A percentile compares a stretch with the other conserved stretches of the same genome.
phyloP scores from a whole-genome alignment of 2,113 vertebrate genomes.

The Anseranas semipalmata region DNA sequence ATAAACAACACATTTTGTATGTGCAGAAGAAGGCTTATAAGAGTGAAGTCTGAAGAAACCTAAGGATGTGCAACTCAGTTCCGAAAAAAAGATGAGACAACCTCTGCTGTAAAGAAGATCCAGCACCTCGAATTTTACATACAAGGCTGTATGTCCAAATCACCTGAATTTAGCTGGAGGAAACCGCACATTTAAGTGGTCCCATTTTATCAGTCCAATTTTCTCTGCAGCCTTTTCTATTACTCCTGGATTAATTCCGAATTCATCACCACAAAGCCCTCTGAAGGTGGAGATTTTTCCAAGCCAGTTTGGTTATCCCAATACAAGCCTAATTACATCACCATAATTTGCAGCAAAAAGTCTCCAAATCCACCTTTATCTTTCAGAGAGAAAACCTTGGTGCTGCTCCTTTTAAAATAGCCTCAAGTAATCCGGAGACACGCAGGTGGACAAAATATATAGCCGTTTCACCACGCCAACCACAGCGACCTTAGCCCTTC shows the following conservation, averaged over 20 bases:
- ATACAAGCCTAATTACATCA: neutral
- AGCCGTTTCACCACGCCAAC: slow-evolving; percentile 48
- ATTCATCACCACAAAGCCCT: neutral
- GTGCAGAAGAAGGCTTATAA: neutral
- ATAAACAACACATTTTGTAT: neutral
- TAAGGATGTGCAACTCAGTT: neutral
- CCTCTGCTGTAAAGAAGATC: neutral
- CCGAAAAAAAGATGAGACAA: neutral
- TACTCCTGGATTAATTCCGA: neutral
- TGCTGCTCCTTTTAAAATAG: neutral
- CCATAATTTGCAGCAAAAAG: neutral
- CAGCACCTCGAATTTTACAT: neutral
- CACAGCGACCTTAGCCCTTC: slow-evolving; percentile 67
- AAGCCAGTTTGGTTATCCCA: neutral
- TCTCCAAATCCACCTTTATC: neutral
- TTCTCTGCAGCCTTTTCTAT: neutral
- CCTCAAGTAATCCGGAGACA: slow-evolving; percentile 14
- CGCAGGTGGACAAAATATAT: slow-evolving; percentile 15
- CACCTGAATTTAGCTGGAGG: neutral
- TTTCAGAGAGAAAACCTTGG: neutral
- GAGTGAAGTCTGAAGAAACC: neutral
- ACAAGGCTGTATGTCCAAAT: neutral
- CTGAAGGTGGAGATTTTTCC: neutral
- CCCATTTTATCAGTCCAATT: neutral
- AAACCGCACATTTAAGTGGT: neutral